These are phyloP conservation scores for Hyposoter didymator DNA, from an alignment of 2,888 invertebrate species.

Conservation along the genomic window DNA sequence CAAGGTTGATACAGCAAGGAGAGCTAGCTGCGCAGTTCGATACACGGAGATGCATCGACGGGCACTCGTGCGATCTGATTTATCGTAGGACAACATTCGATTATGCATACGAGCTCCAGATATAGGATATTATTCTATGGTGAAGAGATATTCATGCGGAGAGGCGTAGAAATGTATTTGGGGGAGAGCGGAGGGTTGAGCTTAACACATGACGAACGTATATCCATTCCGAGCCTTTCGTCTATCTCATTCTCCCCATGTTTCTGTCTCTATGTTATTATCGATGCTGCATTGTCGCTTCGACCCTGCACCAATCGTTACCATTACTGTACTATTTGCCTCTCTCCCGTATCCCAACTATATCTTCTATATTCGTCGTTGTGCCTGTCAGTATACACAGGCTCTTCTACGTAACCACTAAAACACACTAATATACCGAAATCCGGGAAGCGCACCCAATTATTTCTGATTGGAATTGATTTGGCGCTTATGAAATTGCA, in stretches of 20 bases:
- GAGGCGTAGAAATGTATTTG: slow-evolving; percentile 24
- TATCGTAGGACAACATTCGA: slow-evolving; percentile 61
- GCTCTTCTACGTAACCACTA: slow-evolving; percentile 15
- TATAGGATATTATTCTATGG: slow-evolving; percentile 46
- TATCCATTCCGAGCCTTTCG: slow-evolving; percentile 18
- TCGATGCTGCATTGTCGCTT: slow-evolving; percentile 48
- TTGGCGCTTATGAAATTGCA: slow-evolving; percentile 33
- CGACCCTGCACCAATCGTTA: slow-evolving; percentile 40
- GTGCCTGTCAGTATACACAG: neutral
- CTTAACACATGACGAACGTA: slow-evolving; percentile 14
- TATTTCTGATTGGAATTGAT: slow-evolving; percentile 62
- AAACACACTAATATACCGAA: slow-evolving; percentile 41
- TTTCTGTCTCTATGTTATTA: slow-evolving; percentile 55
- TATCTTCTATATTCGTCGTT: neutral
- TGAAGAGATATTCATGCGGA: slow-evolving; percentile 10
- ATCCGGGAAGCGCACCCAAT: slow-evolving; percentile 7
- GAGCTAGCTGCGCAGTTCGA: neutral
- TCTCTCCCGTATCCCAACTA: neutral
- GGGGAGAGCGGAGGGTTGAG: slow-evolving; percentile 4
- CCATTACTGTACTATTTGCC: slow-evolving; percentile 40
- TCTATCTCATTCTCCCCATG: slow-evolving; percentile 29
- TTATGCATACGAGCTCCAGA: slow-evolving; percentile 50
- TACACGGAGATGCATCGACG: slow-evolving; percentile 34
- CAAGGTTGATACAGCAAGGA: slow-evolving; percentile 15
- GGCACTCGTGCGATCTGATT: slow-evolving; percentile 53